Percentiles rank a stretch among this genome's conserved stretches.
Evolutionary conservation across 1,140 invertebrate genomes (phyloP).

Genomic region (Aphelenchoides avenae): DNA sequence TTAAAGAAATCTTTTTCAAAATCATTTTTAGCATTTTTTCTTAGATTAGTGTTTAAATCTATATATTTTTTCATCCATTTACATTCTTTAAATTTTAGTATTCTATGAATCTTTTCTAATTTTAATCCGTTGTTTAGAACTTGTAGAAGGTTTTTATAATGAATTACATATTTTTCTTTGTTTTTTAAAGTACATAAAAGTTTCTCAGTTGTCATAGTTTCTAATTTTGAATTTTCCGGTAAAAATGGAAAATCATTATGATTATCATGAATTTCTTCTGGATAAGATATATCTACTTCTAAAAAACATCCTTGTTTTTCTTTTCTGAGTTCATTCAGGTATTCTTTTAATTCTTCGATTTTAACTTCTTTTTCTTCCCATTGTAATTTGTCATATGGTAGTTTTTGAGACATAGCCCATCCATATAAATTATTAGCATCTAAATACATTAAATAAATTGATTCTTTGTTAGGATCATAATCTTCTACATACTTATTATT

Average conservation of each 20-base stretch:
- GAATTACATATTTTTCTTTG: slow-evolving; percentile 62
- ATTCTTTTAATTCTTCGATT: too few species aligned
- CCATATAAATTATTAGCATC: too few species aligned
- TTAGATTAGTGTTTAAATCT: slow-evolving; percentile 60
- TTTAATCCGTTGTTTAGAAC: slow-evolving; percentile 61
- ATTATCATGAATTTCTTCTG: slow-evolving; percentile 36
- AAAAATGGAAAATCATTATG: slow-evolving; percentile 61
- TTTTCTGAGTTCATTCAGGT: slow-evolving; percentile 16
- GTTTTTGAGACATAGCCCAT: slow-evolving; percentile 26
- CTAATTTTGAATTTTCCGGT: slow-evolving; percentile 45
- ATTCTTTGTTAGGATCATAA: slow-evolving; percentile 24
- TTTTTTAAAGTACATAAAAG: slow-evolving; percentile 43
- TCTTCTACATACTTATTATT: slow-evolving; percentile 45
- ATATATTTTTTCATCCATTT: slow-evolving; percentile 62
- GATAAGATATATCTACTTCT: slow-evolving; percentile 48
- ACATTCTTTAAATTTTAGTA: slow-evolving; percentile 63
- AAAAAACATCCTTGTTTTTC: slow-evolving; percentile 38
- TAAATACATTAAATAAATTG: slow-evolving; percentile 36
- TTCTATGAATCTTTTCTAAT: slow-evolving; percentile 62
- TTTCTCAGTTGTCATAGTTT: slow-evolving; percentile 34
- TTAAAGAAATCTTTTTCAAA: slow-evolving; percentile 65
- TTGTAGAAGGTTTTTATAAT: slow-evolving; percentile 63
- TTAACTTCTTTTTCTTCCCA: slow-evolving; percentile 7
- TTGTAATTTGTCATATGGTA: slow-evolving; percentile 30
- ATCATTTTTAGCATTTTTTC: slow-evolving; percentile 56